These are phyloP conservation scores for Drosophila varians DNA, from an alignment of 1,140 invertebrate species.

Conservation along the genomic window DNA sequence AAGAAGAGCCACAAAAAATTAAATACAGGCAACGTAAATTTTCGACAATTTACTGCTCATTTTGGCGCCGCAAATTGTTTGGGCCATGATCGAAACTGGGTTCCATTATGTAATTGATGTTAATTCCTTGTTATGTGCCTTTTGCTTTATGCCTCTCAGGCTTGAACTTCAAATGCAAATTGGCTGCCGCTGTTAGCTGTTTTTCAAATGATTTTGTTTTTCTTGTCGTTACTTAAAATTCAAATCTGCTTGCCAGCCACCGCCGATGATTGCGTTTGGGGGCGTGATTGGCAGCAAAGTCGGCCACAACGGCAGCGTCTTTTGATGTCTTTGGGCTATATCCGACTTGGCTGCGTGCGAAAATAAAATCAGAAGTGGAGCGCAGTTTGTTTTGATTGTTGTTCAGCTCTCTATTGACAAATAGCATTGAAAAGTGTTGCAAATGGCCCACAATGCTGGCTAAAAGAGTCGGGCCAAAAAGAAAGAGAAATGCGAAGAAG, in stretches of 20 bases:
- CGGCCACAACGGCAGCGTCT: slow-evolving; percentile 46
- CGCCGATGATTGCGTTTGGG: slow-evolving; percentile 45
- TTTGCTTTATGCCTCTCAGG: too few relatives aligned
- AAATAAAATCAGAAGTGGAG: slow-evolving; percentile 67
- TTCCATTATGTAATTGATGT: slow-evolving; percentile 59
- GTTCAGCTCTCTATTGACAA: slow-evolving; percentile 62
- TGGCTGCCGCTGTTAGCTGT: slow-evolving; percentile 20
- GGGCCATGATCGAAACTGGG: slow-evolving; percentile 46
- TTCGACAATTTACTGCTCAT: slow-evolving; percentile 34
- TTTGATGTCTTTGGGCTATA: slow-evolving; percentile 48
- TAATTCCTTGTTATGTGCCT: slow-evolving; percentile 23
- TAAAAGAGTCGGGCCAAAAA: not conserved
- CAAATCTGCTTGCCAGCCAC: slow-evolving; percentile 39
- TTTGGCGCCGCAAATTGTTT: slow-evolving; percentile 31
- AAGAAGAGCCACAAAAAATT: slow-evolving; percentile 16
- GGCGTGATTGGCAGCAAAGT: slow-evolving; percentile 49
- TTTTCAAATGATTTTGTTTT: slow-evolving; percentile 14
- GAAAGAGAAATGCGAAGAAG: slow-evolving; percentile 10
- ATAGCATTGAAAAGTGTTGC: slow-evolving; percentile 64
- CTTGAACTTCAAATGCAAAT: slow-evolving; percentile 48
- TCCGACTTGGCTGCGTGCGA: slow-evolving; percentile 54
- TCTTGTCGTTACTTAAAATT: slow-evolving; percentile 30
- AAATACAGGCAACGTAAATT: slow-evolving; percentile 48
- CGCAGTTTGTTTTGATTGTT: slow-evolving; percentile 64
- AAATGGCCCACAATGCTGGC: slow-evolving; percentile 40